These are phyloP conservation scores for Agrochola lychnidis DNA, from an alignment of 2,888 invertebrate species.

Conservation along the genomic window DNA sequence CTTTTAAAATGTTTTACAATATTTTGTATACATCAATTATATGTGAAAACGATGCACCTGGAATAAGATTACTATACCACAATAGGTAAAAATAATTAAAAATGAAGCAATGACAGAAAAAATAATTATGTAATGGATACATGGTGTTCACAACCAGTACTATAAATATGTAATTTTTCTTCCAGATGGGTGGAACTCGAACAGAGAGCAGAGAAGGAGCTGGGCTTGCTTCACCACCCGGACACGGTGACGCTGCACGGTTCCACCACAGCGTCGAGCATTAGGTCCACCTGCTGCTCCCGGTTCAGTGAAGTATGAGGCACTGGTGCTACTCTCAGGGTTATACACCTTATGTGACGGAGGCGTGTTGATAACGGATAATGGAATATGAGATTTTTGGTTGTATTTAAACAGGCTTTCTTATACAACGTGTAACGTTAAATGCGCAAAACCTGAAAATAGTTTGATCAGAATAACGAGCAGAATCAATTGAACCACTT, in stretches of 20 bases:
- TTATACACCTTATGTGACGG: not conserved
- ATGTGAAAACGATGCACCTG: too few relatives aligned
- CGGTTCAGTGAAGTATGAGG: conserved; percentile 76
- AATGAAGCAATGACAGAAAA: too few relatives aligned
- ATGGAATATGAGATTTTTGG: not conserved
- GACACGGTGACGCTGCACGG: conserved; percentile 85
- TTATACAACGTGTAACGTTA: too few relatives aligned
- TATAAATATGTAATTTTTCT: not conserved
- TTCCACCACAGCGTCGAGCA: conserved; percentile 82
- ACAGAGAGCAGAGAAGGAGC: conserved; percentile 90
- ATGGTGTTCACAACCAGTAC: too few relatives aligned
- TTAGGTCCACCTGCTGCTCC: conserved; percentile 85
- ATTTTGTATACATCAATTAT: too few relatives aligned
- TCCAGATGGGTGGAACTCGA: conserved; percentile 90
- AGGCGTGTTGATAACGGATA: conserved; percentile 28
- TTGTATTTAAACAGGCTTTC: not conserved
- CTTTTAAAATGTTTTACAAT: too few relatives aligned
- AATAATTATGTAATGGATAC: too few relatives aligned
- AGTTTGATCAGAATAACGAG: too few relatives aligned
- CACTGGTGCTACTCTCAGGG: conserved; percentile 26
- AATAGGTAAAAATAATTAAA: too few relatives aligned
- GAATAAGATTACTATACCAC: too few relatives aligned
- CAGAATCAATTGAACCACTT: too few relatives aligned
- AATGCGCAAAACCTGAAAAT: too few relatives aligned
- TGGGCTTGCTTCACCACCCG: conserved; percentile 87